Evolutionary conservation across 2,113 vertebrate genomes (phyloP).

Genomic region (Narcine bancroftii): DNA sequence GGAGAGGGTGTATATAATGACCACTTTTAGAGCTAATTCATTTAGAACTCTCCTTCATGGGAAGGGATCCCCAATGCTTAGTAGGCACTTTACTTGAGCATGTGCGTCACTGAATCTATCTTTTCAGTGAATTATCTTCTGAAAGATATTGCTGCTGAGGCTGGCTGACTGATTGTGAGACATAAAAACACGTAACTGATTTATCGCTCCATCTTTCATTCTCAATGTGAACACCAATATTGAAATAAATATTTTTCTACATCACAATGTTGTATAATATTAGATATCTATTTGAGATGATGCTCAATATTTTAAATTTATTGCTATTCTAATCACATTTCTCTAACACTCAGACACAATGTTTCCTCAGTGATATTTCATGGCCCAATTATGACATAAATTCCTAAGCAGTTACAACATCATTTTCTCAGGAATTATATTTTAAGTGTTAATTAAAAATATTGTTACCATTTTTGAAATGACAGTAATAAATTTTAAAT

Average conservation of each 20-base stretch:
- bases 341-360: neutral
- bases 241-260: neutral
- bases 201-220: neutral
- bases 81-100: neutral
- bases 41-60: too few species aligned
- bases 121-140: neutral
- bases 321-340: neutral
- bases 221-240: neutral
- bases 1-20: too few species aligned
- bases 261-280: neutral
- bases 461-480: neutral
- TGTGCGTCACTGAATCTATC: neutral
- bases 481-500: neutral
- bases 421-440: constrained; percentile 11
- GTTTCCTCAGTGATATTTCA: neutral
- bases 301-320: neutral
- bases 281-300: neutral
- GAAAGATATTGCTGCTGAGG: neutral
- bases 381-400: neutral
- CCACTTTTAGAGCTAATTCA: too few species aligned
- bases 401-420: neutral
- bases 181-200: neutral
- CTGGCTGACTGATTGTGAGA: neutral
- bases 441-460: neutral
- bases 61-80: too few species aligned